Conservation (phyloP, 2,888 invertebrate genomes). For the Campaea margaritaria region DNA sequence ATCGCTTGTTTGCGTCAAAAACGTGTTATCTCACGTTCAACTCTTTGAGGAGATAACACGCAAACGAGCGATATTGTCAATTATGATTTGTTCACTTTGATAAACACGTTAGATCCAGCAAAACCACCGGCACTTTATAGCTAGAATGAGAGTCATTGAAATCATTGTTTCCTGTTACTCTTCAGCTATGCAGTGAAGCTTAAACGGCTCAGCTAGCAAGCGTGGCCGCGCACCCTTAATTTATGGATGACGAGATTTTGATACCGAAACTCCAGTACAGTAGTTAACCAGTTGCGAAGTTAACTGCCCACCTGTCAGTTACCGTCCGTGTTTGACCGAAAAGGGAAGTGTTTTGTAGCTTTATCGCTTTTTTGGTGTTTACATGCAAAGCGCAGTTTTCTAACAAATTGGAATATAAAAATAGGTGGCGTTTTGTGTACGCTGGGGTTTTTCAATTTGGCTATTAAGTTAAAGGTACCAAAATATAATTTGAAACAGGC, state of each 20-base stretch:
- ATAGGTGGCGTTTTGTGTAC: background rate
- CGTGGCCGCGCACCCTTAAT: conserved; percentile 58
- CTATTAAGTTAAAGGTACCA: too few species aligned
- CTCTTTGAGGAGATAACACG: too few species aligned
- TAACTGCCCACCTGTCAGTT: conserved; percentile 49
- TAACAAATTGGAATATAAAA: background rate
- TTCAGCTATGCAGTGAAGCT: conserved; percentile 72
- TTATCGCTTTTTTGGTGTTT: conserved; percentile 5
- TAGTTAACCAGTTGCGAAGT: conserved; percentile 43
- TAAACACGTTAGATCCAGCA: too few species aligned
- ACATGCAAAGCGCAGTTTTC: conserved; percentile 2
- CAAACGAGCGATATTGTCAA: too few species aligned
- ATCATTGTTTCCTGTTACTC: conserved; percentile 57
- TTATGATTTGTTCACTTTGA: too few species aligned
- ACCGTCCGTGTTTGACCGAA: conserved; percentile 9
- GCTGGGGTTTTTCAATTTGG: too few species aligned
- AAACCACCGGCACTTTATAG: too few species aligned
- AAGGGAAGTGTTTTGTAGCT: conserved; percentile 8
- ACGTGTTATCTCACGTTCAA: too few species aligned
- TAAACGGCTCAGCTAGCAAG: conserved; percentile 64
- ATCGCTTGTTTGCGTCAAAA: too few species aligned
- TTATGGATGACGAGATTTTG: conserved; percentile 78
- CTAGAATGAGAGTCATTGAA: conserved; percentile 1
- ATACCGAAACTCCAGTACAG: conserved; percentile 53
- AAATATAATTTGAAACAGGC: too few species aligned